Conservation (phyloP, 2,888 invertebrate genomes). For the Drosophila lacicola region DNA sequence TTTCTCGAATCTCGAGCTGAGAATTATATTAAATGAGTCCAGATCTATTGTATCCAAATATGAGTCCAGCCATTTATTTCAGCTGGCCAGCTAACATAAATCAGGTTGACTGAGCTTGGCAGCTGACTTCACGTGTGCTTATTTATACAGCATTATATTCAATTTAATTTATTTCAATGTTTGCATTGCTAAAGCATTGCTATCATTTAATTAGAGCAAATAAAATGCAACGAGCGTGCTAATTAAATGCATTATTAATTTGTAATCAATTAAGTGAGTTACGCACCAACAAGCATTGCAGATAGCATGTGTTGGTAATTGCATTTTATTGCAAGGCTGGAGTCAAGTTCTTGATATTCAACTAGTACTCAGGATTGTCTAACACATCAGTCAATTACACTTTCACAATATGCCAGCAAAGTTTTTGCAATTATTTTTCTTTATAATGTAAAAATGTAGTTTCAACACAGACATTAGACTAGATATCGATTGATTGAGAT, state of each 20-base stretch:
- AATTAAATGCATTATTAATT: slow-evolving; percentile 73
- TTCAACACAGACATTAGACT: too few relatives aligned
- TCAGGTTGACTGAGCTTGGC: slow-evolving; percentile 25
- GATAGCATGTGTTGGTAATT: slow-evolving; percentile 44
- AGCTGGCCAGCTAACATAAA: slow-evolving; percentile 5
- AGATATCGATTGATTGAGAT: too few relatives aligned
- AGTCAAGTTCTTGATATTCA: slow-evolving; percentile 2
- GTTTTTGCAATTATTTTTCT: too few relatives aligned
- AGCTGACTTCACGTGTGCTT: slow-evolving; percentile 19
- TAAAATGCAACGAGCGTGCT: slow-evolving; percentile 61
- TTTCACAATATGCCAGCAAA: neutral
- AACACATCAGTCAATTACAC: neutral
- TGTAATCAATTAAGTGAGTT: slow-evolving; percentile 73
- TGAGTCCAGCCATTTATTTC: slow-evolving; percentile 1
- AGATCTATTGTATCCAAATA: slow-evolving; percentile 7
- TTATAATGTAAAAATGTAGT: too few relatives aligned
- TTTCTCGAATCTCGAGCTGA: slow-evolving; percentile 5
- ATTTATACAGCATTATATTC: slow-evolving; percentile 7
- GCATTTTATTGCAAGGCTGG: slow-evolving; percentile 21
- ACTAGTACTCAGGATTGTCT: neutral
- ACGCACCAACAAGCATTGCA: slow-evolving; percentile 27
- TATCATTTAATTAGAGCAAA: slow-evolving; percentile 72
- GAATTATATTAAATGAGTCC: slow-evolving; percentile 10
- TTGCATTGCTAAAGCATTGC: slow-evolving; percentile 43
- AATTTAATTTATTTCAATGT: slow-evolving; percentile 51